These are phyloP conservation scores for Hypotaenidia philippensis DNA, from an alignment of 2,797 vertebrate genomes.

Conservation along the genomic window DNA sequence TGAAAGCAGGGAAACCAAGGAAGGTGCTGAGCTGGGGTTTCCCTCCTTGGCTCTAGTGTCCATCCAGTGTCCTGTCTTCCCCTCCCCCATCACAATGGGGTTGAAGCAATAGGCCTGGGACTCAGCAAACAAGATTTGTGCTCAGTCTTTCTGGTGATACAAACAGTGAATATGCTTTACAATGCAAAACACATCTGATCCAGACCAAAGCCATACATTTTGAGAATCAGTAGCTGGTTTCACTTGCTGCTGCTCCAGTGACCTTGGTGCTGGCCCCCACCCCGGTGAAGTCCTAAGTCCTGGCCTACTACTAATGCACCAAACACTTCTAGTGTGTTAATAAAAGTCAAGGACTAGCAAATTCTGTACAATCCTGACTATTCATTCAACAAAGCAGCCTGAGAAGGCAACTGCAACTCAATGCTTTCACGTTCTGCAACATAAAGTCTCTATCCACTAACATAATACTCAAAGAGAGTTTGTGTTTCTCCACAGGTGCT, in stretches of 20 bases:
- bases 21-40: background rate
- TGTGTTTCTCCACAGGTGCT: background rate
- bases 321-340: background rate
- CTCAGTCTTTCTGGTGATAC: background rate
- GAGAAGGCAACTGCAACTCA: background rate
- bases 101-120: background rate
- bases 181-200: background rate
- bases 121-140: background rate
- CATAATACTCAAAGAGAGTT: background rate
- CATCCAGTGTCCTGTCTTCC: too few relatives aligned
- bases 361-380: background rate
- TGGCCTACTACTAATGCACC: background rate
- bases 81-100: accelerated
- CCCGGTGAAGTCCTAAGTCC: background rate
- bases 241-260: background rate
- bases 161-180: background rate
- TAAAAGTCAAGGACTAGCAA: background rate
- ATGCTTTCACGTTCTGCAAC: background rate
- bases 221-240: background rate
- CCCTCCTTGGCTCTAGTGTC: background rate
- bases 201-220: background rate
- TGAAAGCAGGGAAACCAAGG: background rate
- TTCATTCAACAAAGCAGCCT: accelerated
- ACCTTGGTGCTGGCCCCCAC: accelerated
- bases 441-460: background rate